Conservation (phyloP, 2,797 vertebrate genomes). For the Ciconia nigra region DNA sequence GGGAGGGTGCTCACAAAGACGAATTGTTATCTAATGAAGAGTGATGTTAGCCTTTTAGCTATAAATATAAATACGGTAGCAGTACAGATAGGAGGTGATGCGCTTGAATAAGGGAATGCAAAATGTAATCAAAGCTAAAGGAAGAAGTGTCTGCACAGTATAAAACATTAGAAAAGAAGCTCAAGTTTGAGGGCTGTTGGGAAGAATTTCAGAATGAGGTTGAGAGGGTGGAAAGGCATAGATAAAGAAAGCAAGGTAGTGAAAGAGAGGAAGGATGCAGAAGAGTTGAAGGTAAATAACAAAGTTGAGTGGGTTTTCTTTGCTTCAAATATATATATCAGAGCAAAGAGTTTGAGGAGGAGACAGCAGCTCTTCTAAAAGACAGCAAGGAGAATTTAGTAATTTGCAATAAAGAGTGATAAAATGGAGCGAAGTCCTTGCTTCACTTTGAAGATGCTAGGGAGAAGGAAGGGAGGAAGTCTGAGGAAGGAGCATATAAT, state of each 20-base stretch:
- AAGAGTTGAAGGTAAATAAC: neutral
- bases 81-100: neutral
- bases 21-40: conserved; percentile 38
- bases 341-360: neutral
- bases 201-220: neutral
- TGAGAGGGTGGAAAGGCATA: neutral
- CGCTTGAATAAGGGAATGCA: conserved; percentile 29
- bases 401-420: neutral
- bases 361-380: neutral
- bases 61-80: conserved; percentile 51
- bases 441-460: neutral
- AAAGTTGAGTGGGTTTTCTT: neutral
- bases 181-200: neutral
- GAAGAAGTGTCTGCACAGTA: neutral
- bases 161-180: neutral
- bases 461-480: neutral
- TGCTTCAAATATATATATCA: neutral
- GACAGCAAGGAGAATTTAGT: neutral
- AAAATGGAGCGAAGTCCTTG: neutral
- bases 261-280: neutral
- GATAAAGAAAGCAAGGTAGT: neutral
- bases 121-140: neutral
- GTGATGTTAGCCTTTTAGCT: neutral
- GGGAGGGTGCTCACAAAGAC: neutral
- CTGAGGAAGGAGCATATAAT: neutral